phyloP scores from a whole-genome alignment of 2,113 vertebrate species.

The Petrocephalus zakoni region DNA sequence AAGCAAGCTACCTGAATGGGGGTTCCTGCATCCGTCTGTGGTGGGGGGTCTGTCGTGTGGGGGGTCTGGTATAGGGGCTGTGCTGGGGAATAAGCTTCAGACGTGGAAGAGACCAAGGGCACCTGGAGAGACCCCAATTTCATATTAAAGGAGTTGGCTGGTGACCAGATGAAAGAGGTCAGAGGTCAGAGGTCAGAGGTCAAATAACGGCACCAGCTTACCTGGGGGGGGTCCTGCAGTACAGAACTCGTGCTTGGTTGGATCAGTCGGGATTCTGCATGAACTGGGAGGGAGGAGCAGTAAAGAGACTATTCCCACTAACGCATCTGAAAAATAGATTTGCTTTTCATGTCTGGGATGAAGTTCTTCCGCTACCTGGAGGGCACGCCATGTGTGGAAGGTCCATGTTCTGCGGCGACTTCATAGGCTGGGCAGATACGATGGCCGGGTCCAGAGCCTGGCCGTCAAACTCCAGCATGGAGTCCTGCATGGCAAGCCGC shows the following conservation, averaged over 20 bases:
- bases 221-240: slow-evolving; percentile 82
- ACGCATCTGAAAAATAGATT: background rate
- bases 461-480: slow-evolving; percentile 95
- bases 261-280: slow-evolving; percentile 79
- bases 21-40: slow-evolving; percentile 70
- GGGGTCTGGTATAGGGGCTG: slow-evolving; percentile 73
- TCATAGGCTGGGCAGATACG: slow-evolving; percentile 97
- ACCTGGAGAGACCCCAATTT: slow-evolving; percentile 42
- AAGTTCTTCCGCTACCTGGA: slow-evolving; percentile 61
- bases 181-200: background rate
- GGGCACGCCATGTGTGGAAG: slow-evolving; percentile 84
- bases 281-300: slow-evolving; percentile 55
- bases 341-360: background rate
- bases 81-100: slow-evolving; percentile 68
- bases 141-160: background rate
- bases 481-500: slow-evolving; percentile 67
- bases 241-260: slow-evolving; percentile 75
- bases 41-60: slow-evolving; percentile 68
- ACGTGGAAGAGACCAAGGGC: slow-evolving; percentile 72
- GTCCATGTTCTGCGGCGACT: slow-evolving; percentile 76
- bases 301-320: background rate
- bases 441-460: slow-evolving; percentile 93
- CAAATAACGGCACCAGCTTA: slow-evolving; percentile 46
- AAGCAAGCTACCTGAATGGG: slow-evolving; percentile 70
- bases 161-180: background rate